Base-by-base conservation (phyloP, 2,113 vertebrate species). In the Chlorodrepanis virens region DNA sequence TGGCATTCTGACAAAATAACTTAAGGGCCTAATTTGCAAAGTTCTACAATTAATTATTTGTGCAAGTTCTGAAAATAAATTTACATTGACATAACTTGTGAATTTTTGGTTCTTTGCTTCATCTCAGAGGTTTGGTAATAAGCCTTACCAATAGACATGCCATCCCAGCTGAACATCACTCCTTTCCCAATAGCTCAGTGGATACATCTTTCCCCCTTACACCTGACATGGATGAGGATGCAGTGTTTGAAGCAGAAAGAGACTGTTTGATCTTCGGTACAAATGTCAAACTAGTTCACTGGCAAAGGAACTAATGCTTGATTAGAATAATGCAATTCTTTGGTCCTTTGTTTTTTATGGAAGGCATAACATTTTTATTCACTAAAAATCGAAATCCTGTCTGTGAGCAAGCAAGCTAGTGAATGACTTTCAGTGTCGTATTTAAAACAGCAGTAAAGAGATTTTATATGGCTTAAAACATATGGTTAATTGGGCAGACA, bases 101-200 rank as follows among this genome's bases (percentile, higher is more conserved):
- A 65, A 65, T 98, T 98, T 98, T 98, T 98, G 98, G 98, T 98
- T 97, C 96, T 97, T 96, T 97, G 98, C 98, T 98, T 98, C 95
- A 86, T 97, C 95, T 97, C 95, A 93, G 95, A 97, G 97, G 97
- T 98, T 98, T 98, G 97, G 97, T 98, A 97, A 98, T 98, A 98
- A 98, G 98, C 98, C 98, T 98, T 98, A 97, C 97, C 98, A 97
- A 95, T 97, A 98, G 98, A 97, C 88, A 91, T 95, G 95, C 97
- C 83, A 94, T 71, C 93, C 84, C 86, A 96, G 95, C 94, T 93
- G 92, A 94, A 82, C 82, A 25, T 95, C 96, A 52, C 80, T 97
- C 88, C 47, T 89, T 95, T 98, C 82, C 96, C 97, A 90, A 69
- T 57, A 65, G 33, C 72, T 91, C 70, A 70, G 94, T 79, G 88